Percentiles rank a stretch among this genome's conserved stretches.
Evolutionary conservation across 2,888 invertebrate species (phyloP).

Genomic region (Acleris cristana): DNA sequence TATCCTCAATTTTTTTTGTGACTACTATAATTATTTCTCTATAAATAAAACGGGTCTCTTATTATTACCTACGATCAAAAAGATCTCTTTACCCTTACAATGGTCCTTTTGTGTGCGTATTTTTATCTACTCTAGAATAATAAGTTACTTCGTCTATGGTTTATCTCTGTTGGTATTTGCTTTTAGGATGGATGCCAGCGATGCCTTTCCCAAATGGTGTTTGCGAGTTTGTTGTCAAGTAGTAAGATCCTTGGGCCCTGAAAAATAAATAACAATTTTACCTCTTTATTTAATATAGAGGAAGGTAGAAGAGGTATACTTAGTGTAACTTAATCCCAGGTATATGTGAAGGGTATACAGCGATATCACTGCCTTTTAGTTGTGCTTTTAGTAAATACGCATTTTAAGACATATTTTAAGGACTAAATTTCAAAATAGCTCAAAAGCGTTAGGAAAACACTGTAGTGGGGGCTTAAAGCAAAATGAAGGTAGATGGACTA

Average conservation of each 20-base stretch:
- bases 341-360: too few species aligned
- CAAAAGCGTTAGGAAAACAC: too few species aligned
- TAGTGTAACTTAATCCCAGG: too few species aligned
- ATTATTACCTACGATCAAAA: not conserved
- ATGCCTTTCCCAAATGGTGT: conserved; percentile 77
- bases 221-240: conserved; percentile 70
- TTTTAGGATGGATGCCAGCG: conserved; percentile 69
- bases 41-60: not conserved
- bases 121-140: conserved; percentile 13
- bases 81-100: not conserved
- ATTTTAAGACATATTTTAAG: too few species aligned
- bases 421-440: too few species aligned
- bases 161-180: conserved; percentile 55
- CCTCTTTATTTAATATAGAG: not conserved
- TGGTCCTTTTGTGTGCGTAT: conserved; percentile 16
- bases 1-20: too few species aligned
- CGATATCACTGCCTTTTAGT: too few species aligned
- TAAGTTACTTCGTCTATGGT: conserved; percentile 8
- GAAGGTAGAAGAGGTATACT: too few species aligned
- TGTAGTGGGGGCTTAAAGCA: too few species aligned
- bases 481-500: too few species aligned
- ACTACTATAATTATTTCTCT: too few species aligned
- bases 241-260: conserved; percentile 77
- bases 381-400: too few species aligned
- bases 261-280: conserved; percentile 47